These are phyloP conservation scores for Mimachlamys varia DNA, from an alignment of 2,888 invertebrate genomes.

Conservation along the genomic window DNA sequence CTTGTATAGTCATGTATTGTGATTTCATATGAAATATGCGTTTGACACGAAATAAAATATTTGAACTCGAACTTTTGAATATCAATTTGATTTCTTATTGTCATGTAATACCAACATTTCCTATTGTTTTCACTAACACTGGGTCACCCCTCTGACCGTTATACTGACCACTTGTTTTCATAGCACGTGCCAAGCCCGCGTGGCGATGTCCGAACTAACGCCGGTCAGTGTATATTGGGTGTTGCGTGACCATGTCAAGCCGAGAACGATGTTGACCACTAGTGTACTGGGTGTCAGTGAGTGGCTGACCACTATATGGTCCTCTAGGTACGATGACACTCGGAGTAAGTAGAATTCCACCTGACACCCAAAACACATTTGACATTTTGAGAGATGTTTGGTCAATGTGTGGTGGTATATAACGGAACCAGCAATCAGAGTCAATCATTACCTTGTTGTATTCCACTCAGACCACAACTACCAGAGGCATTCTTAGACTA, in stretches of 20 bases:
- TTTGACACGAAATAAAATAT: no score
- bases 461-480: not conserved
- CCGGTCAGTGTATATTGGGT: not conserved
- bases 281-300: not conserved
- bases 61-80: no score
- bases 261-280: not conserved
- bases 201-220: not conserved
- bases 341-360: slow-evolving; percentile 3
- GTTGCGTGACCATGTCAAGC: not conserved
- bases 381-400: slow-evolving; percentile 21
- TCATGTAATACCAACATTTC: no score
- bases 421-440: not conserved
- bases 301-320: not conserved
- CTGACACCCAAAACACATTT: not conserved
- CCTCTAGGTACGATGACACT: not conserved
- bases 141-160: not conserved
- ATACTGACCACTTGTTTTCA: no score
- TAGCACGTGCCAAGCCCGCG: not conserved
- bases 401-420: not conserved
- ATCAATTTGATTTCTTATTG: no score
- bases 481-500: not conserved
- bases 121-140: no score
- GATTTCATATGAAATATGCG: no score
- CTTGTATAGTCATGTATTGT: no score
- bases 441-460: not conserved